Evolutionary conservation across 1,140 invertebrate genomes (phyloP).

Genomic region (Trachymyrmex septentrionalis): DNA sequence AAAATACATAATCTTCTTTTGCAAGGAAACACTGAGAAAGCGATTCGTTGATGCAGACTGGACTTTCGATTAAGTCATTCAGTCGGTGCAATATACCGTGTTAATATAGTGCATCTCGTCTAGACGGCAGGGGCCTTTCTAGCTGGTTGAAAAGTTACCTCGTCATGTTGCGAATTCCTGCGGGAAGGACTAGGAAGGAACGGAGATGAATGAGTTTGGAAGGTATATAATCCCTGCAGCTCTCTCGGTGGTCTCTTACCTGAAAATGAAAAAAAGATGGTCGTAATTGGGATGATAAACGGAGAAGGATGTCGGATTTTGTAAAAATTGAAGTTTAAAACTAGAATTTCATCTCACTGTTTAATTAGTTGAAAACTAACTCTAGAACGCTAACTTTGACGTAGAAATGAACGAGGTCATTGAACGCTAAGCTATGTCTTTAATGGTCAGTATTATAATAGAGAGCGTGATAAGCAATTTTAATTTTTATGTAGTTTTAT

Average conservation of each 20-base stretch:
- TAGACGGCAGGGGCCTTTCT: constrained; percentile 68
- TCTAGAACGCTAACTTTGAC: too few species aligned
- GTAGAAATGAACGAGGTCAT: too few species aligned
- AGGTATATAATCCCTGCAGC: not conserved
- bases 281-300: not conserved
- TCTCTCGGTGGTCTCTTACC: not conserved
- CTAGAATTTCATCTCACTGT: not conserved
- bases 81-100: constrained; percentile 72
- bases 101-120: constrained; percentile 73
- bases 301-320: not conserved
- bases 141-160: constrained; percentile 69
- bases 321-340: not conserved
- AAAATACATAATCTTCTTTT: constrained; percentile 69
- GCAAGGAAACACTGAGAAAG: constrained; percentile 66
- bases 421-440: too few species aligned
- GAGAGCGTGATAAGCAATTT: too few species aligned
- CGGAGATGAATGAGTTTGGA: constrained; percentile 20
- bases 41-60: constrained; percentile 36
- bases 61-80: constrained; percentile 73
- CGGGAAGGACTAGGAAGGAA: not conserved
- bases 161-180: constrained; percentile 68
- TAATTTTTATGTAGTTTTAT: too few species aligned
- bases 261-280: not conserved
- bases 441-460: too few species aligned
- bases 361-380: too few species aligned